These are phyloP conservation scores for Dolichotis patagonum DNA, from an alignment of 2,113 vertebrate genomes.

Conservation along the genomic window DNA sequence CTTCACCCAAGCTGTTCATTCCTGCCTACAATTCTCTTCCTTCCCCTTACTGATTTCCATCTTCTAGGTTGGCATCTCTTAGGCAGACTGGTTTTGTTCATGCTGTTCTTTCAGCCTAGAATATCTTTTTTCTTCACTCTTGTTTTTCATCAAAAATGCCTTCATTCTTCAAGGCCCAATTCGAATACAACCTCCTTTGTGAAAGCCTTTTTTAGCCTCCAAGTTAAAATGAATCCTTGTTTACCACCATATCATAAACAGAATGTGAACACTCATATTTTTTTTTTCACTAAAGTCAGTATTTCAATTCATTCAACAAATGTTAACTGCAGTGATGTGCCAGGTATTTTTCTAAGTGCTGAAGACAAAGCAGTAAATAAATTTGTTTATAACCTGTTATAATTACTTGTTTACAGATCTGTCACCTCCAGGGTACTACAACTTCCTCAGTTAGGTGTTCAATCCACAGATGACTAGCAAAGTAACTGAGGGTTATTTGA, in stretches of 20 bases:
- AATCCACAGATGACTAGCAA: neutral
- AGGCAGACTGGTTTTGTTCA: neutral
- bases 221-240: neutral
- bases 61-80: too few relatives aligned
- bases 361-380: neutral
- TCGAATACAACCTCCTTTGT: conserved; percentile 11
- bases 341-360: neutral
- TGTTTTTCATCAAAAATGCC: neutral
- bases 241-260: neutral
- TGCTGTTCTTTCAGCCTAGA: neutral
- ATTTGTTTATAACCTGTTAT: neutral
- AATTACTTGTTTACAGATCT: neutral
- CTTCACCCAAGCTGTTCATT: neutral
- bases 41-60: neutral
- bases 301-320: conserved; percentile 32
- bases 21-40: neutral
- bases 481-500: neutral
- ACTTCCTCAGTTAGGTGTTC: neutral
- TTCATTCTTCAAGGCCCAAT: conserved; percentile 21
- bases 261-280: neutral
- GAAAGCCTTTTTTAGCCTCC: neutral
- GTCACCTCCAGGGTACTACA: neutral
- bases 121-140: neutral
- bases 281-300: conserved; percentile 8
- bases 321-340: neutral